These are phyloP conservation scores for Biston stratarius DNA, from an alignment of 2,888 invertebrate species.

Conservation along the genomic window DNA sequence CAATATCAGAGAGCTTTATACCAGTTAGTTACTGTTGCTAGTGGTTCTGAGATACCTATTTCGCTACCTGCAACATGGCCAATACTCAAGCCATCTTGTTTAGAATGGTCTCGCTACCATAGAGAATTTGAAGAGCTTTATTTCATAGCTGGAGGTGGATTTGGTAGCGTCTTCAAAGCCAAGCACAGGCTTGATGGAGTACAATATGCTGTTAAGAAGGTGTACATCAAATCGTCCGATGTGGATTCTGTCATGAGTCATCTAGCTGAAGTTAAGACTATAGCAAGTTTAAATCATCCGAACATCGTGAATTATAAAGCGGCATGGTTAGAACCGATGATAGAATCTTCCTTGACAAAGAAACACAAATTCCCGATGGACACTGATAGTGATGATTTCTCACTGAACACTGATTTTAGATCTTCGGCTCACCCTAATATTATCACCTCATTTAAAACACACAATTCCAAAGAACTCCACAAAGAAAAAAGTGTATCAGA, in stretches of 20 bases:
- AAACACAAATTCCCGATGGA: constrained; percentile 71
- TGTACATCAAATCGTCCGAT: constrained; percentile 88
- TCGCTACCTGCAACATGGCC: constrained; percentile 83
- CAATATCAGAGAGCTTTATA: constrained; percentile 89
- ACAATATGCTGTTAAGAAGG: constrained; percentile 93
- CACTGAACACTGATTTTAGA: constrained; percentile 58
- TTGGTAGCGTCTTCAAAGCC: constrained; percentile 92
- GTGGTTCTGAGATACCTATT: constrained; percentile 82
- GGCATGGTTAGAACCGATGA: constrained; percentile 92
- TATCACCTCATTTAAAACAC: constrained; percentile 80
- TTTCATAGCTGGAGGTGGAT: constrained; percentile 91
- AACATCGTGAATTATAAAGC: constrained; percentile 94
- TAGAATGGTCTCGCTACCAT: constrained; percentile 89
- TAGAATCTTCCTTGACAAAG: constrained; percentile 78
- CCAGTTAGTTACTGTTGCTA: constrained; percentile 87
- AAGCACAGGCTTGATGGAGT: constrained; percentile 91
- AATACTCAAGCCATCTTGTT: constrained; percentile 77
- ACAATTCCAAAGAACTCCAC: constrained; percentile 76
- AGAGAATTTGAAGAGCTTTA: constrained; percentile 90
- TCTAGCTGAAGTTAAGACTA: constrained; percentile 92
- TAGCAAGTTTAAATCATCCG: constrained; percentile 91
- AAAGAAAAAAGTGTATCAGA: constrained; percentile 73
- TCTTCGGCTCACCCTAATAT: constrained; percentile 74
- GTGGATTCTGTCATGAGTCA: constrained; percentile 88
- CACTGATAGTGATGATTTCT: constrained; percentile 71